Evolutionary conservation across 2,113 vertebrate species (phyloP).

Genomic region (Crotalus viridis): DNA sequence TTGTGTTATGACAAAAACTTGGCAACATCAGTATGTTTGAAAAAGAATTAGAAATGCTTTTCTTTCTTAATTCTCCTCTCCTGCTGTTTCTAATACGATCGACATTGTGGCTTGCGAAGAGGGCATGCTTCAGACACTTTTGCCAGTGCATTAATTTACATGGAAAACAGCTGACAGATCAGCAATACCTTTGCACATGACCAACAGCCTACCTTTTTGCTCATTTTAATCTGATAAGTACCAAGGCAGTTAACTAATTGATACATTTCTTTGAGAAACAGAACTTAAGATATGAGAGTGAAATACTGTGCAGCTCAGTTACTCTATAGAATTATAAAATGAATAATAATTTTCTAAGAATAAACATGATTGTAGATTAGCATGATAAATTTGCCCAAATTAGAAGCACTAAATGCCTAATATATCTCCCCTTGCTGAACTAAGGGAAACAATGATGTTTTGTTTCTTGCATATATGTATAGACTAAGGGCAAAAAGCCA

Average conservation of each 20-base stretch:
- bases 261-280: conserved; percentile 46
- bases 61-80: conserved; percentile 77
- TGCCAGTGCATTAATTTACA: conserved; percentile 74
- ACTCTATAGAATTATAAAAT: conserved; percentile 36
- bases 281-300: conserved; percentile 32
- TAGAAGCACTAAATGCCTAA: conserved; percentile 26
- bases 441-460: conserved; percentile 39
- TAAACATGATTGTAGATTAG: conserved; percentile 29
- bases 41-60: conserved; percentile 81
- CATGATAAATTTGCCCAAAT: conserved; percentile 31
- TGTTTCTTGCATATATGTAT: conserved; percentile 30
- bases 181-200: conserved; percentile 46
- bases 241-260: conserved; percentile 43
- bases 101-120: conserved; percentile 73
- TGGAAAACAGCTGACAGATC: conserved; percentile 68
- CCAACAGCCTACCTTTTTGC: conserved; percentile 30
- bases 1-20: conserved; percentile 76
- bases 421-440: conserved; percentile 30
- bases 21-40: conserved; percentile 71
- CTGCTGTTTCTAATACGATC: conserved; percentile 79
- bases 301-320: conserved; percentile 30
- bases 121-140: conserved; percentile 67
- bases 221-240: conserved; percentile 56
- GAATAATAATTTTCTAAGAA: conserved; percentile 43
- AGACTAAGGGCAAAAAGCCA: conserved; percentile 27